Evolutionary conservation across 2,888 invertebrate species (phyloP).

Genomic region (Agrotis clavis): DNA sequence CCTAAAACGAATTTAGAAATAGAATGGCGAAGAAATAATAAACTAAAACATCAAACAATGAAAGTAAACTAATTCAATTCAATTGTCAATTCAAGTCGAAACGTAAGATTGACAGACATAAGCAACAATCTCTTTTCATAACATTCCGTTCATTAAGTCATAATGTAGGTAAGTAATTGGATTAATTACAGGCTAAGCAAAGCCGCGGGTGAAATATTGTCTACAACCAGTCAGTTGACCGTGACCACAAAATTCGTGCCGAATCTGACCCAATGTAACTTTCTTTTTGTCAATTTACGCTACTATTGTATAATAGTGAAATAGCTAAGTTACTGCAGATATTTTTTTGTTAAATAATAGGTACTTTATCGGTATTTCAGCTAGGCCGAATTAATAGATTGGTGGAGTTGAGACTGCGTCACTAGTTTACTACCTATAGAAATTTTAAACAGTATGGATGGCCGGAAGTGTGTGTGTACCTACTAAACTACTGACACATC

Average conservation of each 20-base stretch:
- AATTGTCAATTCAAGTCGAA: slow-evolving; percentile 13
- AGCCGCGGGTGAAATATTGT: slow-evolving; percentile 16
- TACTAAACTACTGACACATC: neutral
- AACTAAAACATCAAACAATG: slow-evolving; percentile 21
- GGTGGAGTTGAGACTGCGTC: neutral
- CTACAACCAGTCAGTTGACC: slow-evolving; percentile 78
- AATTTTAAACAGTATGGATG: neutral
- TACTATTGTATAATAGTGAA: slow-evolving; percentile 76
- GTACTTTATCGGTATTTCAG: slow-evolving; percentile 27
- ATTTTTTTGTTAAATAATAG: slow-evolving; percentile 67
- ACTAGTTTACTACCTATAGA: too few relatives aligned
- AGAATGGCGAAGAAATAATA: slow-evolving; percentile 17
- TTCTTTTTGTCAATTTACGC: slow-evolving; percentile 80
- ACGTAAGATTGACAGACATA: slow-evolving; percentile 5
- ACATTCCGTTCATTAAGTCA: slow-evolving; percentile 5
- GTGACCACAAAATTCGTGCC: slow-evolving; percentile 84
- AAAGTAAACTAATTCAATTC: neutral
- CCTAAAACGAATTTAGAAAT: slow-evolving; percentile 24
- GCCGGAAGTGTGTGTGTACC: neutral
- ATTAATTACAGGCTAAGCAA: slow-evolving; percentile 1
- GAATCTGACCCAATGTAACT: slow-evolving; percentile 77
- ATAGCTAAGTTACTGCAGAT: slow-evolving; percentile 64
- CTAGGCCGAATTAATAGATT: slow-evolving; percentile 13
- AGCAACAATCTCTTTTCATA: slow-evolving; percentile 25
- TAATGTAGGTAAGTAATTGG: slow-evolving; percentile 21